Conservation (phyloP, 2,113 vertebrate species). For the Strix aluco region DNA sequence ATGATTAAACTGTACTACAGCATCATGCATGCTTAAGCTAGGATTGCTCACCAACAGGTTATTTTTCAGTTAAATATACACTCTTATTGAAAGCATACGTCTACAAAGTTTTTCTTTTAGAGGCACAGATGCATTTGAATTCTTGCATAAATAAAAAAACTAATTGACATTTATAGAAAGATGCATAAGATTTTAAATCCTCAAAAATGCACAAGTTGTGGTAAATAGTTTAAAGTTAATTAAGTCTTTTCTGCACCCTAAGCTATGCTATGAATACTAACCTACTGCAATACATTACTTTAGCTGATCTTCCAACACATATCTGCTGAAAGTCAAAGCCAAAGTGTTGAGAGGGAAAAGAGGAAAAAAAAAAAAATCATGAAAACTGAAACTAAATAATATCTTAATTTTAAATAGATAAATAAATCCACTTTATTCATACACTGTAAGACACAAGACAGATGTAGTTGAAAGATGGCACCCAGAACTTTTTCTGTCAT, state of each 20-base stretch:
- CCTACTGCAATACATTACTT: not conserved
- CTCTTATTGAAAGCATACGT: fast-evolving
- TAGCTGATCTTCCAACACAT: not conserved
- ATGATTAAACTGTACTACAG: not conserved
- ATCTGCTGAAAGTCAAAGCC: not conserved
- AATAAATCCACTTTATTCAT: not conserved
- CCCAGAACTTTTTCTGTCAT: not conserved
- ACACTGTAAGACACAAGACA: not conserved
- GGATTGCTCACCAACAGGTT: not conserved
- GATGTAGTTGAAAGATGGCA: not conserved
- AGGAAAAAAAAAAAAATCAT: not conserved
- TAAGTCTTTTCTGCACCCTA: not conserved
- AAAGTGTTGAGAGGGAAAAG: not conserved
- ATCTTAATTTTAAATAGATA: not conserved
- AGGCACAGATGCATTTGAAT: not conserved
- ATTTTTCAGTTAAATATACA: not conserved
- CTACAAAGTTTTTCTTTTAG: not conserved
- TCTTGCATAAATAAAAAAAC: not conserved
- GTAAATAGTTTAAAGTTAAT: not conserved
- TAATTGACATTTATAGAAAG: not conserved
- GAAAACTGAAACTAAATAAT: not conserved
- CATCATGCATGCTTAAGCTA: not conserved
- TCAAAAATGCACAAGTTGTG: not conserved
- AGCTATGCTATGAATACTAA: not conserved
- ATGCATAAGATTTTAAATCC: not conserved